Conservation (phyloP, 1,140 invertebrate species). For the Episyrphus balteatus region DNA sequence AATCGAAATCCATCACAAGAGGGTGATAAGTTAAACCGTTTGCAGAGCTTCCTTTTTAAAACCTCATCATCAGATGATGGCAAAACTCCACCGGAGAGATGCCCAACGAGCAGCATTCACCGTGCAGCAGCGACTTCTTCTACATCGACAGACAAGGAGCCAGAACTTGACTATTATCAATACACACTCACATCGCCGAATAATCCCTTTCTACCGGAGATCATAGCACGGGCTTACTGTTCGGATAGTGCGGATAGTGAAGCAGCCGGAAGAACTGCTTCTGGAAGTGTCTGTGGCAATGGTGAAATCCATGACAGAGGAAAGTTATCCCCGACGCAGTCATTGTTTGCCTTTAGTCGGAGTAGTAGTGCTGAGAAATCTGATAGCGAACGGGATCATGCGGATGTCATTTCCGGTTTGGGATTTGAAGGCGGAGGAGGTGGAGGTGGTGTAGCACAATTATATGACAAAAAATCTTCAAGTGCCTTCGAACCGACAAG, state of each 20-base stretch:
- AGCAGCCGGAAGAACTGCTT: not conserved
- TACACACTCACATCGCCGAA: conserved; percentile 32
- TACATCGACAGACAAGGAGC: not conserved
- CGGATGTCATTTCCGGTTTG: not conserved
- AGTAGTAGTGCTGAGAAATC: not conserved
- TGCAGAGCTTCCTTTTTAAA: too few relatives aligned
- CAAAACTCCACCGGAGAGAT: not conserved
- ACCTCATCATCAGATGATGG: too few relatives aligned
- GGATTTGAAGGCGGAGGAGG: conserved; percentile 11
- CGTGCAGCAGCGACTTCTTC: not conserved
- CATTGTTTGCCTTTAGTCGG: too few relatives aligned
- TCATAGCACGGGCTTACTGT: conserved; percentile 28
- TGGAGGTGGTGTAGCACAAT: conserved; percentile 16
- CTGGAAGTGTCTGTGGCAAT: not conserved
- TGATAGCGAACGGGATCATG: not conserved
- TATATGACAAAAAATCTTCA: conserved; percentile 10
- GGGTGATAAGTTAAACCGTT: too few relatives aligned
- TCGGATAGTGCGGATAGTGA: not conserved
- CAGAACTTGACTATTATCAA: conserved; percentile 19
- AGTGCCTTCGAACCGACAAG: conserved; percentile 18
- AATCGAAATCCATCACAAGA: too few relatives aligned
- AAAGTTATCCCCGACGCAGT: not conserved
- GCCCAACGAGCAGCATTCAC: conserved; percentile 3
- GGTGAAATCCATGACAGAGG: not conserved
- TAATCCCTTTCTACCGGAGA: conserved; percentile 34